These are phyloP conservation scores for Prunella himalayana DNA, from an alignment of 2,113 vertebrate genomes.

Conservation along the genomic window DNA sequence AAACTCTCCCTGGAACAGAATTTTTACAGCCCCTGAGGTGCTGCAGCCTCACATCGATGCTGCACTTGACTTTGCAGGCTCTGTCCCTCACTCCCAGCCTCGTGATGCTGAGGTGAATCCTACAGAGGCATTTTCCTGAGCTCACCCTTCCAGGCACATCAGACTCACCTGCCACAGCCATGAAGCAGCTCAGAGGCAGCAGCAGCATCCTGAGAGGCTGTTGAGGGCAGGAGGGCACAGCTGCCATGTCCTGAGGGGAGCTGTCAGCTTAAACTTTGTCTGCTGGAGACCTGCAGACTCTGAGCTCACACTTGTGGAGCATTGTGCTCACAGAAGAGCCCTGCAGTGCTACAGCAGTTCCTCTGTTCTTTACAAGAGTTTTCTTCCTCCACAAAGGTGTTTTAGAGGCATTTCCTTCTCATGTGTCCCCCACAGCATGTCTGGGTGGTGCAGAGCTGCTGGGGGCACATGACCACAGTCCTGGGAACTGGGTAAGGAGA, in stretches of 20 bases:
- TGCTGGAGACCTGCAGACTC: not conserved
- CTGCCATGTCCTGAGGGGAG: not conserved
- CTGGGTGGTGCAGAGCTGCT: not conserved
- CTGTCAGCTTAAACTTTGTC: not conserved
- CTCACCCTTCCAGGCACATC: not conserved
- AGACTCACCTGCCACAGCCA: not conserved
- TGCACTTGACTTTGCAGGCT: not conserved
- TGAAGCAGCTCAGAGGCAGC: not conserved
- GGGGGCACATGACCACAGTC: not conserved
- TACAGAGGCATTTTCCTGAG: not conserved
- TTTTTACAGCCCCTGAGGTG: not conserved
- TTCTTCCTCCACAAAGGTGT: not conserved
- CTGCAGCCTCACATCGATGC: not conserved
- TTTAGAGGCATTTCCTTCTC: not conserved
- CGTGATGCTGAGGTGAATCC: not conserved
- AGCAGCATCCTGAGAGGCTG: not conserved
- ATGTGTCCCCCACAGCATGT: fast-evolving
- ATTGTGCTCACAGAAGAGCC: not conserved
- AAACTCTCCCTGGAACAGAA: not conserved
- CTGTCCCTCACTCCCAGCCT: not conserved
- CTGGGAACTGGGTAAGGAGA: not conserved
- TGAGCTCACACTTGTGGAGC: not conserved
- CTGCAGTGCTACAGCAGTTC: not conserved
- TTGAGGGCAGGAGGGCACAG: not conserved
- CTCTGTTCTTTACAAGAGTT: not conserved